Evolutionary conservation across 2,797 vertebrate genomes (phyloP), one percentile per base, ranked within the genome.

Genomic region (Rallus crepitans): DNA sequence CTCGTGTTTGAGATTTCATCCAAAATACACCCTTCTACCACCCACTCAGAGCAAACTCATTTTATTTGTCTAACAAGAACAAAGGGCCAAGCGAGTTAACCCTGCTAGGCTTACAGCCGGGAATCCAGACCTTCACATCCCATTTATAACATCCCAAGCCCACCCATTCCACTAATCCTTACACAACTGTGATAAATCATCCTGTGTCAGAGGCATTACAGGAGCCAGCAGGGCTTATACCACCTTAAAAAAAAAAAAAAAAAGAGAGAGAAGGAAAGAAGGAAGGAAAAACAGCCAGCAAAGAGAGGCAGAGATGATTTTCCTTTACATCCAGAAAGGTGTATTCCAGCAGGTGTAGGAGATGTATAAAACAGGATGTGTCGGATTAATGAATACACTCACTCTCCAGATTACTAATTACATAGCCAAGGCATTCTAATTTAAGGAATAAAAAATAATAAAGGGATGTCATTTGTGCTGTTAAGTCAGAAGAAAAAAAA

Each of bases 11-110:
- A 90, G 70, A 81, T 66, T 81, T 95, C 88, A 73, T 96, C 93
- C 96, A 93, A 95, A 96, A 96, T 86, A 94, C 91, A 93, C 72
- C 85, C 82, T 96, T 84, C 60, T 94, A 56, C 96, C 86, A 90
- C 96, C 94, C 95, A 96, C 94, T 91, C 90, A 60, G 82, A 96
- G 86, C 86, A 94, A 96, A 90, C 66, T 94, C 28, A 35, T 95
- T 94, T 87, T 97, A 93, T 97, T 96, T 96, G 93, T 83, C 77
- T 90, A 93, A 90, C 56, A 66, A 95, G 93, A 97, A 93, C 93
- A 96, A 97, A 97, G 91, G 87, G 75, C 85, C 15, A 40, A 90
- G 85, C 3, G 0, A 87, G 48, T 84, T 93, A 90, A 94, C 89
- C 63, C 66, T 90, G 89, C 87, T 85, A 87, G 72, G 56, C 31